Conservation (phyloP, 2,888 invertebrate genomes). For the Drosophila limbata region DNA sequence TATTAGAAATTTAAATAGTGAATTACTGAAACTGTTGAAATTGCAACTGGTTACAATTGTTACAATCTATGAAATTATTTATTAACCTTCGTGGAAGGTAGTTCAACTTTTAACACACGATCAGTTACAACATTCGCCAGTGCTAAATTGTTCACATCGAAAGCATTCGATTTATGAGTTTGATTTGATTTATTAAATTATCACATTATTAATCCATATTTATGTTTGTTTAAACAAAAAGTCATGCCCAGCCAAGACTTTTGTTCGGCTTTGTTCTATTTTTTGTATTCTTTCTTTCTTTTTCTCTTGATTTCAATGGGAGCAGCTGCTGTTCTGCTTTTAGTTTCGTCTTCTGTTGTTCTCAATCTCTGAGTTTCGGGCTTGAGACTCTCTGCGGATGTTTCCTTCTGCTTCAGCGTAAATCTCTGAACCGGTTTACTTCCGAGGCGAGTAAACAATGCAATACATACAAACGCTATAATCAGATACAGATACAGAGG, state of each 20-base stretch:
- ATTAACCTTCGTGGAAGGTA: constrained; percentile 3
- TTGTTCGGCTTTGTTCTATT: constrained; percentile 1
- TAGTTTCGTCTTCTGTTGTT: constrained; percentile 11
- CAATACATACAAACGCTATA: constrained; percentile 7
- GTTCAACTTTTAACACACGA: constrained; percentile 21
- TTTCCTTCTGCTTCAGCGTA: constrained; percentile 22
- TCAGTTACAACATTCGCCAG: background rate
- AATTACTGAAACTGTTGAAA: background rate
- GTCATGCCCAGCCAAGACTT: background rate
- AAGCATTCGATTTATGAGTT: constrained; percentile 2
- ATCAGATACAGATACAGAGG: constrained; percentile 8
- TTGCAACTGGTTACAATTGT: constrained; percentile 8
- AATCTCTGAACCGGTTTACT: constrained; percentile 59
- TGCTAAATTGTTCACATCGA: background rate
- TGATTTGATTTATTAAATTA: constrained; percentile 37
- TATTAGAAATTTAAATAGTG: background rate
- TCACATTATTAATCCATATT: constrained; percentile 27
- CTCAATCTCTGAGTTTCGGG: constrained; percentile 10
- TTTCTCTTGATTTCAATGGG: constrained; percentile 6
- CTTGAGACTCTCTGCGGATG: constrained; percentile 17
- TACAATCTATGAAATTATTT: background rate
- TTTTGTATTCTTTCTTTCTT: constrained; percentile 3
- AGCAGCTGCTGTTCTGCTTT: constrained; percentile 33
- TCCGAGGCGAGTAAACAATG: constrained; percentile 33
- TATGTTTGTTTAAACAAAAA: constrained; percentile 20